Conservation (phyloP, 2,113 vertebrate species). For the Catharus bicknelli region DNA sequence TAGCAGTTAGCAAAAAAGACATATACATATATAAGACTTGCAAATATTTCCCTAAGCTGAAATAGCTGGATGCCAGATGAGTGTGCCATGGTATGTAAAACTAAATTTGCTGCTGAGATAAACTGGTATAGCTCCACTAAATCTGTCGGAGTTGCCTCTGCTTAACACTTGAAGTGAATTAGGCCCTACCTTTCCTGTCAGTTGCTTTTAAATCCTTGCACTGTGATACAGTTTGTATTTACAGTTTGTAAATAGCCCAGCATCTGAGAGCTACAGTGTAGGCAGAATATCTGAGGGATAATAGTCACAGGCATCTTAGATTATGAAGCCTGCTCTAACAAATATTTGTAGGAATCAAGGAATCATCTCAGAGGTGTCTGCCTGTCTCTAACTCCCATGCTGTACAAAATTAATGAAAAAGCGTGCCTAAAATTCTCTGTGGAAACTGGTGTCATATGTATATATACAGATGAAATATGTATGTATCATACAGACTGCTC, state of each 20-base stretch:
- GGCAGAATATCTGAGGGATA: background rate
- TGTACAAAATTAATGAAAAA: background rate
- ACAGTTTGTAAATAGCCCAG: background rate
- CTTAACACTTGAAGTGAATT: constrained; percentile 13
- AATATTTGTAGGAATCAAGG: background rate
- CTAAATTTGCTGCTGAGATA: constrained; percentile 21
- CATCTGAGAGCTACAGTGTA: background rate
- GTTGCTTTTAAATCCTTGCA: background rate
- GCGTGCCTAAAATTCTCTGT: background rate
- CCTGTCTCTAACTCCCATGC: background rate
- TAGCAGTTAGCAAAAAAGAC: background rate
- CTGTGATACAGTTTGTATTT: background rate
- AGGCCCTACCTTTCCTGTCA: constrained; percentile 1
- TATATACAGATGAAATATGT: background rate
- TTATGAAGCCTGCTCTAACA: background rate
- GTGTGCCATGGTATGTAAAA: background rate
- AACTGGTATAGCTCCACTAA: constrained; percentile 15
- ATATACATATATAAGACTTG: background rate
- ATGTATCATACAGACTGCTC: background rate
- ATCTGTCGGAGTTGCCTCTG: background rate
- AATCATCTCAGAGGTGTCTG: constrained; percentile 9
- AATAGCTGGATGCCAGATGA: background rate
- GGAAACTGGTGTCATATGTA: background rate
- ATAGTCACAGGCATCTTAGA: constrained; percentile 16
- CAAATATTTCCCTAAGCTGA: background rate